Base-by-base conservation (phyloP, 2,113 vertebrate genomes). In the Suncus etruscus region DNA sequence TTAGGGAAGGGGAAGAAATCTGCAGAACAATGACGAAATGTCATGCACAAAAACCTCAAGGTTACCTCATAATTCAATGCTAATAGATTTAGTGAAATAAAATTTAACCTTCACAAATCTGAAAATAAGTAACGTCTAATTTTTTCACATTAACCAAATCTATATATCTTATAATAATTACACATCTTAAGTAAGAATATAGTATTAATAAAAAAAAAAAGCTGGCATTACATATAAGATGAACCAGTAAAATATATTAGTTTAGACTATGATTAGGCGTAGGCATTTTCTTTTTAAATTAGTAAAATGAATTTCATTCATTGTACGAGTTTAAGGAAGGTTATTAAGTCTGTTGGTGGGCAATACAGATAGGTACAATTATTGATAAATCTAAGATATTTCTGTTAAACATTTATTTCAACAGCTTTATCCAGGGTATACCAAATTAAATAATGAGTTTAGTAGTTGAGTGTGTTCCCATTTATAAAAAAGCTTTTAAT, bases 11-110 rank as follows among this genome's bases (percentile, higher is more conserved):
- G 47, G 11, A 32, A 51, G 63, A 68, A 65, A 20, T 51, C 31
- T 81, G n/a, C 76, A 50, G 66, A 58, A 15, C 25, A 94, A 16
- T 51, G 31, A 91, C 54, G 69, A 91, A 84, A 86, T 92, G 45
- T 32, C 79, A 86, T 25, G 31, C 39, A 24, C 51, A 48, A 61
- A 68, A 32, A n/a, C 20, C 16, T 86, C 58, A 92, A 75, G 68
- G 83, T 83, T 86, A 81, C 29, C n/a, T 69, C 69, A 86, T n/a
- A 87, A 22, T 74, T 81, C 45, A 81, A 83, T 66, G 61, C 29
- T 31, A 22, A 20, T 16, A 61, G 22, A 61, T 22, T 61, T 61
- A 61, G 16, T 61, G 58, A 22, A 20, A 54, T 16, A 16, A 61
- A 7, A 22, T 61, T 61, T 61, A 20, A 24, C 11, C 54, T 92